These are phyloP conservation scores for Chalcosyrphus nemorum DNA, from an alignment of 2,888 invertebrate genomes.

Conservation along the genomic window DNA sequence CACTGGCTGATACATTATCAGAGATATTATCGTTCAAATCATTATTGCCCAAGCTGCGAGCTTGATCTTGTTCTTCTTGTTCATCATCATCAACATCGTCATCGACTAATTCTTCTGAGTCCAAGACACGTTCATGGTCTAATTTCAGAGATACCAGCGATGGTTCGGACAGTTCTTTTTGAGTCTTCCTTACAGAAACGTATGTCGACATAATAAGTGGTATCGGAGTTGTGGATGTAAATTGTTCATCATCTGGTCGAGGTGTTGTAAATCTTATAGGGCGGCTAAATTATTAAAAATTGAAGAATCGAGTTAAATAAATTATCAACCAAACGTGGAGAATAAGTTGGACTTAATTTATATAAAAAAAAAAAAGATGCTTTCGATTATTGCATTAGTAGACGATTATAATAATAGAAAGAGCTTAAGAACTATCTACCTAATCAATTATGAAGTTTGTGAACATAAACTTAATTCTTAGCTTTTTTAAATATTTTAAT, in stretches of 20 bases:
- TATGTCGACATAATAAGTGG: constrained; percentile 79
- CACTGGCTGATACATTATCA: constrained; percentile 39
- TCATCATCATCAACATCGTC: constrained; percentile 22
- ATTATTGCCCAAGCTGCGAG: constrained; percentile 72
- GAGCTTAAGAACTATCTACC: not conserved
- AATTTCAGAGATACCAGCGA: constrained; percentile 79
- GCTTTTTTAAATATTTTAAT: too few relatives aligned
- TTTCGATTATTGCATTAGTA: not conserved
- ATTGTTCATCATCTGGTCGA: constrained; percentile 73
- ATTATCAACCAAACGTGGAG: constrained; percentile 13
- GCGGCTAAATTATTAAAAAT: constrained; percentile 76
- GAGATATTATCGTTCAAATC: constrained; percentile 71
- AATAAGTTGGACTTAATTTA: not conserved
- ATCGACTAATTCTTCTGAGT: constrained; percentile 65
- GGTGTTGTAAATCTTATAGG: constrained; percentile 81
- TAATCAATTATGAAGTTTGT: too few relatives aligned
- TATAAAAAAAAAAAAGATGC: not conserved
- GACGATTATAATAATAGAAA: not conserved
- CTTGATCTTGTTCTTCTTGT: constrained; percentile 65
- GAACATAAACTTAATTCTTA: too few relatives aligned
- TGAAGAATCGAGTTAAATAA: constrained; percentile 40
- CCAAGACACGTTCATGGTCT: constrained; percentile 77
- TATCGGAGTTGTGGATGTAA: constrained; percentile 78
- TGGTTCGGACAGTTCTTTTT: constrained; percentile 76
- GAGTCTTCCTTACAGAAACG: constrained; percentile 75